Evolutionary conservation across 2,888 invertebrate species (phyloP), one percentile per base, ranked within the genome.

Genomic region (Dichetophora obliterata): DNA sequence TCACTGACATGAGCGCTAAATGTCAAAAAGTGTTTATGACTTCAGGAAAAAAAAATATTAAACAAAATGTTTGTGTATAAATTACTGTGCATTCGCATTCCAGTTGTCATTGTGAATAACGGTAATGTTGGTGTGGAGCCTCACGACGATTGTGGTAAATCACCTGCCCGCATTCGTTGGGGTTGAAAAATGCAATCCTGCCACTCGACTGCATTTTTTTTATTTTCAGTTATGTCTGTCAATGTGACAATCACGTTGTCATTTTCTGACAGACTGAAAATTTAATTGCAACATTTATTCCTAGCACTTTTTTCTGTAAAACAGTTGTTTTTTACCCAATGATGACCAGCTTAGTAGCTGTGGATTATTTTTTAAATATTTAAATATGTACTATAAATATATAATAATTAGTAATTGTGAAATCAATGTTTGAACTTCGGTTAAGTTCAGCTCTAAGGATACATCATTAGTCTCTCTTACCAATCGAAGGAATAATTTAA

Each of bases 1-100:
- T 73, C 75, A 59, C 43, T 68, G 54, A 77, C 68, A 73, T 74
- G 76, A 79, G 75, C 78, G 70, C 69, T 57, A 75, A 75, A 70
- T 74, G 70, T 43, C 78, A 61, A 59, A 69, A 63, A 52, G 73
- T 63, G 63, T 52, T 66, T 43, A 27, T 37, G 24, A 65, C 52
- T 61, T 48, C 61, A 31, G 19, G 3, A 59, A 24, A 50, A 19
- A 52, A 72, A 68, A 70, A 69, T 37, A 48, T 3, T 16, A 66
- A 57, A 6, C 3, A 43, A 52, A 61, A 31, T 24, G 34, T 43
- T 22, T 16, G 16, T 27, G 27, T 14, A 43, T 59, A 57, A 54
- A 70, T 54, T n/a, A 43, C 24, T 31, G 59, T 72, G 22, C 50
- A 73, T 43, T 73, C 63, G 52, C 73, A 73, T 63, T 73, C 50